Evolutionary conservation across 2,113 vertebrate genomes (phyloP).

Genomic region (Pedionomus torquatus): DNA sequence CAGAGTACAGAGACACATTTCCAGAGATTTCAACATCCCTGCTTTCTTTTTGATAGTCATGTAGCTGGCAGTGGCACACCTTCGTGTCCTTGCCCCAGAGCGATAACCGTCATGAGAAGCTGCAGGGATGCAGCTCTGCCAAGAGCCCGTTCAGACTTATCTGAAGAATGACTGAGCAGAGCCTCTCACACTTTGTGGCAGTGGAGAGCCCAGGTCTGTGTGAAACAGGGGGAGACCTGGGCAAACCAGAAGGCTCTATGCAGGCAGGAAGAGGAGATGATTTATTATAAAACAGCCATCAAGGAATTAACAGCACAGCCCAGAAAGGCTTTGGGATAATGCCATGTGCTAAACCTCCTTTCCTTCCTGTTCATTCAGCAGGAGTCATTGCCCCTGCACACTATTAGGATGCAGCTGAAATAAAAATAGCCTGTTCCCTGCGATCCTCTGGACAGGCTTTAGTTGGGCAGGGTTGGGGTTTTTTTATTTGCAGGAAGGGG

Average conservation of each 20-base stretch:
- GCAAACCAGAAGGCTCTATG: background rate
- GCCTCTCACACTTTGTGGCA: background rate
- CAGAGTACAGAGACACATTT: background rate
- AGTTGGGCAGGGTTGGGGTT: background rate
- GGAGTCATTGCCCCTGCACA: background rate
- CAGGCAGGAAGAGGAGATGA: background rate
- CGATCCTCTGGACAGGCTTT: background rate
- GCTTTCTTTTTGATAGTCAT: background rate
- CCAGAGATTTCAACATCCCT: slow-evolving; percentile 2
- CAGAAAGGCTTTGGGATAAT: background rate
- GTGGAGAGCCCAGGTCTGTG: background rate
- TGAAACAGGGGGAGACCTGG: background rate
- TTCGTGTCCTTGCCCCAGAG: background rate
- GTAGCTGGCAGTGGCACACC: background rate
- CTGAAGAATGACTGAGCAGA: background rate
- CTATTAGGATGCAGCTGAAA: background rate
- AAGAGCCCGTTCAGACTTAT: slow-evolving; percentile 20
- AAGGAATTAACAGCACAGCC: background rate
- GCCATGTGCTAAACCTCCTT: background rate
- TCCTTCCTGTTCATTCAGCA: slow-evolving; percentile 11
- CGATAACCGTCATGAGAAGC: background rate
- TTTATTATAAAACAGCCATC: background rate
- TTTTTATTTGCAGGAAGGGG: background rate
- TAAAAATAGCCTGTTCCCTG: background rate
- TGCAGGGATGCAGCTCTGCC: background rate